A percentile compares a stretch with the other conserved stretches of the same genome.
Evolutionary conservation across 2,113 vertebrate species (phyloP).

Genomic region (Pseudorectes ferrugineus): DNA sequence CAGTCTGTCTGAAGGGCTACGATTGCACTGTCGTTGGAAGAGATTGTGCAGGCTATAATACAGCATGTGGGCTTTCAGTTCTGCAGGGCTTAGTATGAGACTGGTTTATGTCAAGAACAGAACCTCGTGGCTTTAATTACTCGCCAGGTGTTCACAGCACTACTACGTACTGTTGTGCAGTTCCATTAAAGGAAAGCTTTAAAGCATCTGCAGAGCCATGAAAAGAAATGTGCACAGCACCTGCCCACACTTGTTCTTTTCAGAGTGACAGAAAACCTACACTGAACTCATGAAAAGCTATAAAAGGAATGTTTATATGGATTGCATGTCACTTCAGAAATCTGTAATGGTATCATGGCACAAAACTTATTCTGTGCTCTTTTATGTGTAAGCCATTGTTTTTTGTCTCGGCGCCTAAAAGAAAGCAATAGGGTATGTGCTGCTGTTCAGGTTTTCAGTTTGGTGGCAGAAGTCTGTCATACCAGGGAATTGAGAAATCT

Average conservation of each 20-base stretch:
- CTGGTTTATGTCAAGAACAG: conserved; percentile 6
- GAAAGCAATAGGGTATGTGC: not conserved
- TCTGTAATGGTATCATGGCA: not conserved
- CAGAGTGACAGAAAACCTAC: conserved; percentile 13
- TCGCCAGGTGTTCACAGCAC: conserved; percentile 30
- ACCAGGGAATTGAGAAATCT: not conserved
- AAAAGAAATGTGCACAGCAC: conserved; percentile 34
- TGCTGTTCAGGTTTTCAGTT: not conserved
- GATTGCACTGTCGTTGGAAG: not conserved
- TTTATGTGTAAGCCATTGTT: not conserved
- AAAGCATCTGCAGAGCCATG: conserved; percentile 10
- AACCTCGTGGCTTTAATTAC: conserved; percentile 41
- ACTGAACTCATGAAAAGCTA: not conserved
- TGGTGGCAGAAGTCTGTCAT: not conserved
- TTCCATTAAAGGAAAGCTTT: conserved; percentile 43
- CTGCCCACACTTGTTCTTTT: conserved; percentile 42
- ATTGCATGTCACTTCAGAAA: not conserved
- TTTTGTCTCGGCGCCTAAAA: not conserved
- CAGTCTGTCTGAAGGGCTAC: not conserved
- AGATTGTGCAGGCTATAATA: not conserved
- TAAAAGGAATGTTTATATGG: conserved; percentile 1
- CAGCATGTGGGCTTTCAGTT: conserved; percentile 21
- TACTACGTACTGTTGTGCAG: not conserved
- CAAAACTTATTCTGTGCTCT: not conserved
- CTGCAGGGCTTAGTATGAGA: not conserved